A percentile compares a stretch with the other conserved stretches of the same genome.
Conservation (phyloP, 2,113 vertebrate species). For the Mobula hypostoma region DNA sequence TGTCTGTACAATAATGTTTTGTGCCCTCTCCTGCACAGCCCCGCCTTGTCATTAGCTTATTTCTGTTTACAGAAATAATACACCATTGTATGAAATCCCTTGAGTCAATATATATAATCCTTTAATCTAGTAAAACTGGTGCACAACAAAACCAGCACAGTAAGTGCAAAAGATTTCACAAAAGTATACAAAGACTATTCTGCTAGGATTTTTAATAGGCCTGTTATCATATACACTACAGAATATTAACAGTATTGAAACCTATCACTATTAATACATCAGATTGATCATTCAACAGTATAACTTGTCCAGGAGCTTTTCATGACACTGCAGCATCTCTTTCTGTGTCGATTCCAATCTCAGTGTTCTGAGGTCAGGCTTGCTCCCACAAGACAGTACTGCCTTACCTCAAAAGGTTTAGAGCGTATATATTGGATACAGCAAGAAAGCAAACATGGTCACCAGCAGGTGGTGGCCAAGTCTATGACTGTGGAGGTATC, state of each 20-base stretch:
- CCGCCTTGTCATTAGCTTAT: background rate
- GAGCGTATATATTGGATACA: no score
- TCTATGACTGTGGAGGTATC: no score
- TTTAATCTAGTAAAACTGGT: background rate
- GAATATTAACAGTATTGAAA: accelerated
- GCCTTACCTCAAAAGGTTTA: background rate
- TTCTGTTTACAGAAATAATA: constrained; percentile 24
- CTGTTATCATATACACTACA: background rate
- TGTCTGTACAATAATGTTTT: constrained; percentile 1
- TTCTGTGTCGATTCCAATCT: constrained; percentile 15
- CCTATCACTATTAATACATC: constrained; percentile 6
- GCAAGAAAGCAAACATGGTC: no score
- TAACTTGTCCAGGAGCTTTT: background rate
- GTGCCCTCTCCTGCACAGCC: background rate
- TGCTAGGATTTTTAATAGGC: constrained; percentile 10
- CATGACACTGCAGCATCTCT: background rate
- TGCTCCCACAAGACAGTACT: background rate
- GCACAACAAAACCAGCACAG: background rate
- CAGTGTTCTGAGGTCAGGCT: background rate
- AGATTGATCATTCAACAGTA: background rate
- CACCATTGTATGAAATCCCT: background rate
- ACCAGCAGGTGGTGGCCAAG: no score
- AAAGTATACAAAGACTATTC: background rate
- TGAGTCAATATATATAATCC: background rate
- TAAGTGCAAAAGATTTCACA: background rate